phyloP scores from a whole-genome alignment of 2,113 vertebrate genomes.

The Anarhynchus alexandrinus region DNA sequence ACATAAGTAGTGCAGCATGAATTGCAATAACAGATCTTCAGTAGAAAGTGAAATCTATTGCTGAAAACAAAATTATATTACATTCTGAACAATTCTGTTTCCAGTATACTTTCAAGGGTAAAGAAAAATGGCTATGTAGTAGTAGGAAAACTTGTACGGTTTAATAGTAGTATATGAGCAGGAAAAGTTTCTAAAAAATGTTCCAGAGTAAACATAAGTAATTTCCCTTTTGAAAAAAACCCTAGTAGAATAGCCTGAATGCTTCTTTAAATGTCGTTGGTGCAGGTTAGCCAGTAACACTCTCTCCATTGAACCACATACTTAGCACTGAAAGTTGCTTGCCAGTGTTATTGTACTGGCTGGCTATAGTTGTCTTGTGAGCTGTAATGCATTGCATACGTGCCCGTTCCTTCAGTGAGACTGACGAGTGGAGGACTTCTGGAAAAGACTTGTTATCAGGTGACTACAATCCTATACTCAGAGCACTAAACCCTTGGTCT shows the following conservation, averaged over 20 bases:
- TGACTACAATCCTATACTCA: not conserved
- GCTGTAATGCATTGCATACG: not conserved
- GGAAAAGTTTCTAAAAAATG: slow-evolving; percentile 13
- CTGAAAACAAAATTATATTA: not conserved
- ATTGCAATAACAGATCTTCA: not conserved
- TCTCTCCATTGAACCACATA: not conserved
- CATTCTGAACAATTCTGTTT: not conserved
- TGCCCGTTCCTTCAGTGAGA: not conserved
- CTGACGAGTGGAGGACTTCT: not conserved
- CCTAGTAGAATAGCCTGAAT: not conserved
- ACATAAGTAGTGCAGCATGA: not conserved
- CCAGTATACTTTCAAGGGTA: not conserved
- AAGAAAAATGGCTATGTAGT: not conserved
- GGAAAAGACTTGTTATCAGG: not conserved
- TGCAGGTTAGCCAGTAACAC: not conserved
- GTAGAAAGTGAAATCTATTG: not conserved
- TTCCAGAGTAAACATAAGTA: slow-evolving; percentile 45
- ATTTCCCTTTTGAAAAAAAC: slow-evolving; percentile 37
- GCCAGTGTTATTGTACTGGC: not conserved
- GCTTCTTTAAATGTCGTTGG: not conserved
- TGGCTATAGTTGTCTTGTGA: not conserved
- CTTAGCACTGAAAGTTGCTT: not conserved
- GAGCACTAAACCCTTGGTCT: not conserved
- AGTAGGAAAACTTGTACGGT: not conserved
- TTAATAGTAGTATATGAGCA: not conserved